A percentile compares a stretch with the other conserved stretches of the same genome.
These are phyloP conservation scores for Hydrolagus colliei DNA, from an alignment of 2,797 vertebrate species.

Conservation along the genomic window DNA sequence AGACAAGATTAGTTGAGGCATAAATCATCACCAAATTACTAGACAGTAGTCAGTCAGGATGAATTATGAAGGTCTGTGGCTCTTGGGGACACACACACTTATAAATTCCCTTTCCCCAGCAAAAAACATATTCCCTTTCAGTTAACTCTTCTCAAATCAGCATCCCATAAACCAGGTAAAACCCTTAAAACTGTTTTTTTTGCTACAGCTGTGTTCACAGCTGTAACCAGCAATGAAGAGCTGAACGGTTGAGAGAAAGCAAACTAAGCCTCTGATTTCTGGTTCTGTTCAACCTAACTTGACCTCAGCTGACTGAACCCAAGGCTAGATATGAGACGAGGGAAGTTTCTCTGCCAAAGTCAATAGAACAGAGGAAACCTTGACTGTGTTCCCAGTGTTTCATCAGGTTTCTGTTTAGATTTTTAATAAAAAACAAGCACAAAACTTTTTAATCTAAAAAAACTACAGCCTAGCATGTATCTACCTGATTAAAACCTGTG, in stretches of 20 bases:
- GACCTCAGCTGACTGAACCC: background rate
- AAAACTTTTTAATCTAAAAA: no score
- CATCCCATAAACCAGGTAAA: background rate
- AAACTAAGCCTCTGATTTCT: background rate
- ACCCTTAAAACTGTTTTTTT: background rate
- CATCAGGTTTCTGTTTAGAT: background rate
- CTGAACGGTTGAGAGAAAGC: background rate
- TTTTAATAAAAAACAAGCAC: background rate
- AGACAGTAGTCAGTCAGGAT: background rate
- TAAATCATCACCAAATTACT: no score
- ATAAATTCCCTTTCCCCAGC: no score
- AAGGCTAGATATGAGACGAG: background rate
- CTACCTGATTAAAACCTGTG: no score
- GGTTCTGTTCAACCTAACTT: background rate
- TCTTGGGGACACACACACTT: background rate
- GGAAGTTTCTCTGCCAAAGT: slow-evolving; percentile 2
- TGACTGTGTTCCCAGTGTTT: background rate
- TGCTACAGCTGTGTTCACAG: background rate
- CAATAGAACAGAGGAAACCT: background rate
- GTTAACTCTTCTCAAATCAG: background rate
- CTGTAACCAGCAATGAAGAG: background rate
- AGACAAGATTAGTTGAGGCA: no score
- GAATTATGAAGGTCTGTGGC: background rate
- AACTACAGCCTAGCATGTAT: no score
- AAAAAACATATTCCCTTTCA: background rate